phyloP scores from a whole-genome alignment of 1,140 invertebrate genomes.

The Papilio polyxenes region DNA sequence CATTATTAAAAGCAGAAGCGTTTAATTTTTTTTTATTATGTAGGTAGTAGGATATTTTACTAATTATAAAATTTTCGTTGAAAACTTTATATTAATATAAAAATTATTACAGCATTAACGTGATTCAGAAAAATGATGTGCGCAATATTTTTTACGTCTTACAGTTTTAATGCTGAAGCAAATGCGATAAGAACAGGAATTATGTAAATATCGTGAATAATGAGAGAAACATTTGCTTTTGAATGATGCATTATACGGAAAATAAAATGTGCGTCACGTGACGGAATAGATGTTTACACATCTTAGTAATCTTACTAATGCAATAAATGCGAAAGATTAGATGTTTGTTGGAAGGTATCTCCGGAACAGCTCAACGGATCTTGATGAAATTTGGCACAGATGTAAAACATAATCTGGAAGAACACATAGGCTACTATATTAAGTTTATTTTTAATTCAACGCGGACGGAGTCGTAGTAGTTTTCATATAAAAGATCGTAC shows the following conservation, averaged over 20 bases:
- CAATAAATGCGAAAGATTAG: too few species aligned
- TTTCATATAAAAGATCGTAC: too few species aligned
- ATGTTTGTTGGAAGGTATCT: too few species aligned
- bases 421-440: too few species aligned
- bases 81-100: background rate
- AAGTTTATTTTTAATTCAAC: too few species aligned
- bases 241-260: slow-evolving; percentile 34
- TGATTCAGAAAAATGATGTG: background rate
- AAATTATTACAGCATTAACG: background rate
- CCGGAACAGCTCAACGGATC: too few species aligned
- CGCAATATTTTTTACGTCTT: slow-evolving; percentile 11
- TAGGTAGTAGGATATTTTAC: background rate
- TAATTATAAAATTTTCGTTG: background rate
- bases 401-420: too few species aligned
- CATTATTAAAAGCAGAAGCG: background rate
- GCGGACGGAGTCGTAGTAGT: too few species aligned
- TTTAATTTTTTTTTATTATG: too few species aligned
- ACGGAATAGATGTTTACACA: background rate
- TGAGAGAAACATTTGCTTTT: slow-evolving; percentile 36
- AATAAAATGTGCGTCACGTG: slow-evolving; percentile 27
- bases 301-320: background rate
- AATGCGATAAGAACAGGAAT: slow-evolving; percentile 25
- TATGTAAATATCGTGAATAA: slow-evolving; percentile 39
- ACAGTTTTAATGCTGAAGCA: slow-evolving; percentile 20
- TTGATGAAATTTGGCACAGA: too few species aligned